Percentiles rank a stretch among this genome's conserved stretches.
Conservation (phyloP, 2,113 vertebrate genomes). For the Ibidorhyncha struthersii region DNA sequence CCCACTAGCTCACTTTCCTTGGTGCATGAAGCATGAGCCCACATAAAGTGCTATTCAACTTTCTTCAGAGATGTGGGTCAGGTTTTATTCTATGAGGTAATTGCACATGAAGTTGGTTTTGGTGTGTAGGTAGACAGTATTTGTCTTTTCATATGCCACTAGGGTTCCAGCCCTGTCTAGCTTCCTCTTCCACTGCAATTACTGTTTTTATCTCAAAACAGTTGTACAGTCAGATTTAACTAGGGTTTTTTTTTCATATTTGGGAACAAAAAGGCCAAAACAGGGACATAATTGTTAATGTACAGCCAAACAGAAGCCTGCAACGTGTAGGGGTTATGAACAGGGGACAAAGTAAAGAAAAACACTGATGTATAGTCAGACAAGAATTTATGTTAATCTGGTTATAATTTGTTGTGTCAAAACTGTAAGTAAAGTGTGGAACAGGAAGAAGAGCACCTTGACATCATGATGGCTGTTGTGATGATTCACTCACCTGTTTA, state of each 20-base stretch:
- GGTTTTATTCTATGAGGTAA: neutral
- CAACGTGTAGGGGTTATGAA: neutral
- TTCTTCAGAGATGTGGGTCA: neutral
- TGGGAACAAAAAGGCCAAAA: neutral
- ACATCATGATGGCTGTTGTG: neutral
- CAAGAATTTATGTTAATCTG: neutral
- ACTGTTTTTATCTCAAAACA: neutral
- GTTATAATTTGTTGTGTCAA: neutral
- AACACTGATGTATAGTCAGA: accelerated
- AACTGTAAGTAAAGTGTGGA: neutral
- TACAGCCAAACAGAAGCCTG: neutral
- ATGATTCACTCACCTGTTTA: neutral
- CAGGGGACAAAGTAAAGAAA: neutral
- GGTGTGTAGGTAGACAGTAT: neutral
- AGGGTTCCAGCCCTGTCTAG: neutral
- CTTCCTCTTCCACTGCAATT: neutral
- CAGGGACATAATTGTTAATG: neutral
- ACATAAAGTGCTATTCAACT: neutral
- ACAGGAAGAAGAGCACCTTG: neutral
- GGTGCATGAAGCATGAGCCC: no score
- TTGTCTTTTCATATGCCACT: neutral
- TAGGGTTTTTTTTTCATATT: neutral
- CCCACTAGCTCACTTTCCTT: no score
- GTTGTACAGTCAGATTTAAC: neutral
- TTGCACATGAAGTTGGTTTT: neutral